Evolutionary conservation across 1,140 invertebrate species (phyloP).

Genomic region (Ctenoplectra terminalis): DNA sequence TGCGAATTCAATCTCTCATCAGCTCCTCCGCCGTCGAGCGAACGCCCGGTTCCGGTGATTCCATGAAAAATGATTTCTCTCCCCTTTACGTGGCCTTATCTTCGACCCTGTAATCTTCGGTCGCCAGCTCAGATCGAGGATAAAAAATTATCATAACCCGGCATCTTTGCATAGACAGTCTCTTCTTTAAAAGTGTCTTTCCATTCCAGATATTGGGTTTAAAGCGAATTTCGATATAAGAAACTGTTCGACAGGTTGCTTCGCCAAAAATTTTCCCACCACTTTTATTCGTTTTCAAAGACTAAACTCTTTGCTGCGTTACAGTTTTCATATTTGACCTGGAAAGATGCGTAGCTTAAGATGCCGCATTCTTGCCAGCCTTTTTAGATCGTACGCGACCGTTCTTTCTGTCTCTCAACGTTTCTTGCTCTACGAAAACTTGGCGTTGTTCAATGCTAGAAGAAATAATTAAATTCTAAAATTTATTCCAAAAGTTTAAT

Average conservation of each 20-base stretch:
- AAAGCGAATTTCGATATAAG: conserved; percentile 24
- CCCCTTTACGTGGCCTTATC: background rate
- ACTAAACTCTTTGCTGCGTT: background rate
- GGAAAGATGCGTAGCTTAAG: background rate
- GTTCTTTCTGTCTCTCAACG: background rate
- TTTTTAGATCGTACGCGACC: background rate
- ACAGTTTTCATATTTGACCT: background rate
- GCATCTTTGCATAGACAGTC: conserved; percentile 26
- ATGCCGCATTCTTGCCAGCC: too few species aligned
- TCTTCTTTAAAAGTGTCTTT: conserved; percentile 22
- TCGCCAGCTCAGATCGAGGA: background rate
- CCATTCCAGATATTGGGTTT: conserved; percentile 41
- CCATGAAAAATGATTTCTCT: conserved; percentile 25
- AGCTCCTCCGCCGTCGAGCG: too few species aligned
- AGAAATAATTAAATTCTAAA: background rate
- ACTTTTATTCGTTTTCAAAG: background rate
- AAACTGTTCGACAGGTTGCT: background rate
- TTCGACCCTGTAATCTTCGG: background rate
- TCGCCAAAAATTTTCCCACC: background rate
- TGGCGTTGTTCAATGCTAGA: background rate
- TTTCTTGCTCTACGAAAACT: too few species aligned
- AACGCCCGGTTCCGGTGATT: conserved; percentile 2
- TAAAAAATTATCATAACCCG: conserved; percentile 59
- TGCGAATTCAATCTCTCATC: too few species aligned
- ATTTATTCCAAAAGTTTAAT: too few species aligned